Evolutionary conservation across 2,113 vertebrate genomes (phyloP), one percentile per base, ranked within the genome.

Genomic region (Daubentonia madagascariensis): DNA sequence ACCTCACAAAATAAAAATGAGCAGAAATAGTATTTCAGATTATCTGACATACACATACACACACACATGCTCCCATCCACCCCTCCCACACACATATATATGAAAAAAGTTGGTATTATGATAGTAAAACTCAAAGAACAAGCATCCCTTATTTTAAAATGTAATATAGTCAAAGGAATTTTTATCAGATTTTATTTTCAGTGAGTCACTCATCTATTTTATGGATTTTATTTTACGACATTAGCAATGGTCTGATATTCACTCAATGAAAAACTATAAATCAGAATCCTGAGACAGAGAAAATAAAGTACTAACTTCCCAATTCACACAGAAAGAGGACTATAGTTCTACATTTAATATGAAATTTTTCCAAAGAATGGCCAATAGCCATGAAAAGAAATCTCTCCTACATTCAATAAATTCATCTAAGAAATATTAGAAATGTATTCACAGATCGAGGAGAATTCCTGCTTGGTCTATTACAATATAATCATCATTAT

Each of bases 1-100:
- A 98, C 88, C 75, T 57, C 84, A 83, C 65, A 84, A 96, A 96
- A 86, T n/a, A 72, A 80, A 96, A 85, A 95, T 50, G 6, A 87
- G 79, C 73, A 88, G 73, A 98, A 97, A 97, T 90, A 88, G 43
- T 79, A 97, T 97, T 78, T 84, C 45, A 16, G 54, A 28, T 76
- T 75, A 23, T 48, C 43, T 48, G 28, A 45, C 32, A 37, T 10
- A 2, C 18, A 3, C 30, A 48, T 7, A n/a, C 18, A 83, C 37
- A 63, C 40, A 35, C 4, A 61, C 35, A 89, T n/a, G n/a, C n/a
- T n/a, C 25, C 3, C 25, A 59, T 10, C 48, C 48, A 8, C 48
- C 57, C 8, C 25, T 25, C 25, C 25, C 3, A 78, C 8, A 54
- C 35, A 37, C 1, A 52, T 32, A 68, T 7, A 91, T 50, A 97